A percentile compares a stretch with the other conserved stretches of the same genome.
phyloP scores from a whole-genome alignment of 2,888 invertebrate genomes.

The Catocala nupta region DNA sequence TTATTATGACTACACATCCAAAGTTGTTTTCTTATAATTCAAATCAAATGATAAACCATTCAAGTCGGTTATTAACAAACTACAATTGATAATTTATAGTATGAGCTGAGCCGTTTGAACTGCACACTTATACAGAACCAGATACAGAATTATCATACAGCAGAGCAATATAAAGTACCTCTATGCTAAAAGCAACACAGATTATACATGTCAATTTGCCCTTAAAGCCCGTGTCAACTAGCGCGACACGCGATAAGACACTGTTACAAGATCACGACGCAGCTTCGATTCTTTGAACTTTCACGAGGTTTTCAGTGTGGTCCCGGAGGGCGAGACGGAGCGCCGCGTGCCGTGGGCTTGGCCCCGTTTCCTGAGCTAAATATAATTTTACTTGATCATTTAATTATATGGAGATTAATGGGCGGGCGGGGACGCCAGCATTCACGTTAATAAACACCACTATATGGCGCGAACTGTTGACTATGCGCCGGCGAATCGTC shows the following conservation, averaged over 20 bases:
- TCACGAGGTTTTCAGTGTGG: slow-evolving; percentile 60
- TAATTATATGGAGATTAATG: slow-evolving; percentile 87
- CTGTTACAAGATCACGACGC: slow-evolving; percentile 34
- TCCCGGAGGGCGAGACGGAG: slow-evolving; percentile 62
- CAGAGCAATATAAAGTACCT: slow-evolving; percentile 16
- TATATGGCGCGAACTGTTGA: slow-evolving; percentile 13
- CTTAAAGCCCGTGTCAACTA: slow-evolving; percentile 38
- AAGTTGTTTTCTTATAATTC: slow-evolving; percentile 20
- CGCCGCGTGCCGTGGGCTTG: slow-evolving; percentile 71
- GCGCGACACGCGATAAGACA: slow-evolving; percentile 33
- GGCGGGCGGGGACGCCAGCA: slow-evolving; percentile 78
- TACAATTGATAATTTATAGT: slow-evolving; percentile 10
- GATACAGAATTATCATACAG: slow-evolving; percentile 18
- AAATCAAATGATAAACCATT: slow-evolving; percentile 20
- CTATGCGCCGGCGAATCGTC: not conserved
- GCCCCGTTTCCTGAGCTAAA: slow-evolving; percentile 84
- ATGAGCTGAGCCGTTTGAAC: slow-evolving; percentile 26
- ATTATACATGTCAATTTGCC: slow-evolving; percentile 38
- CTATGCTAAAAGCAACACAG: slow-evolving; percentile 30
- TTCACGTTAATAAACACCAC: slow-evolving; percentile 78
- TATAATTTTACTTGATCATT: slow-evolving; percentile 86
- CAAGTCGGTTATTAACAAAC: slow-evolving; percentile 17
- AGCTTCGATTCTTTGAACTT: slow-evolving; percentile 55
- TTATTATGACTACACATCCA: slow-evolving; percentile 19
- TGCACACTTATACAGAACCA: slow-evolving; percentile 22